A percentile compares a stretch with the other conserved stretches of the same genome.
phyloP scores from a whole-genome alignment of 2,113 vertebrate genomes.

The Psittacula cyanocephala region DNA sequence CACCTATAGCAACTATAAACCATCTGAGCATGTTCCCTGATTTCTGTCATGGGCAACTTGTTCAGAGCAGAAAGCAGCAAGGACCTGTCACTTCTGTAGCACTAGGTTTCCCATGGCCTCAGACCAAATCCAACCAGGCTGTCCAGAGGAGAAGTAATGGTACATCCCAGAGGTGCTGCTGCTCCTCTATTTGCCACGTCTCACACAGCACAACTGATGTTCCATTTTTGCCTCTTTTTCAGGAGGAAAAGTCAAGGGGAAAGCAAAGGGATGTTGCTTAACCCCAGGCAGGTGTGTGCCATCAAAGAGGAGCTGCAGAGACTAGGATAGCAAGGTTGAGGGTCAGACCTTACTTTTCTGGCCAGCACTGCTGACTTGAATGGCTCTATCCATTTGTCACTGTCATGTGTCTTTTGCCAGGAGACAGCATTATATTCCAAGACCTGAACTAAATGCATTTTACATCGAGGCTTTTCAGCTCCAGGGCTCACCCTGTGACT shows the following conservation, averaged over 20 bases:
- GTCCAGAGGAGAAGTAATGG: background rate
- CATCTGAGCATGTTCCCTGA: fast-evolving
- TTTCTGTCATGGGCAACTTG: background rate
- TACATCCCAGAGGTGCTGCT: background rate
- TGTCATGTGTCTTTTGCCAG: background rate
- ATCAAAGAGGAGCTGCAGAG: background rate
- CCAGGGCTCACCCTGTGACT: background rate
- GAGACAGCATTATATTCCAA: background rate
- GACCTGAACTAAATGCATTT: background rate
- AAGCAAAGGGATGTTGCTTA: background rate
- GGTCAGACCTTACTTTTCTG: background rate
- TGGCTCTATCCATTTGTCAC: background rate
- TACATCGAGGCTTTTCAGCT: background rate
- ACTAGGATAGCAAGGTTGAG: fast-evolving
- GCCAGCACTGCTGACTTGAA: background rate
- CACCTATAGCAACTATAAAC: background rate
- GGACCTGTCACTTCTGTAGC: background rate
- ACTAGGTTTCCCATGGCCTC: background rate
- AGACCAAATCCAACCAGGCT: background rate
- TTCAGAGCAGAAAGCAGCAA: background rate
- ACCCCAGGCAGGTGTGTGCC: background rate
- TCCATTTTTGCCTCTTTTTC: background rate
- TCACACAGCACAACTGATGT: background rate
- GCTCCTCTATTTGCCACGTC: background rate
- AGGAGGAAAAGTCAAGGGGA: background rate